Evolutionary conservation across 2,797 vertebrate genomes (phyloP), one percentile per base, ranked within the genome.

Genomic region (Limnodromus scolopaceus): DNA sequence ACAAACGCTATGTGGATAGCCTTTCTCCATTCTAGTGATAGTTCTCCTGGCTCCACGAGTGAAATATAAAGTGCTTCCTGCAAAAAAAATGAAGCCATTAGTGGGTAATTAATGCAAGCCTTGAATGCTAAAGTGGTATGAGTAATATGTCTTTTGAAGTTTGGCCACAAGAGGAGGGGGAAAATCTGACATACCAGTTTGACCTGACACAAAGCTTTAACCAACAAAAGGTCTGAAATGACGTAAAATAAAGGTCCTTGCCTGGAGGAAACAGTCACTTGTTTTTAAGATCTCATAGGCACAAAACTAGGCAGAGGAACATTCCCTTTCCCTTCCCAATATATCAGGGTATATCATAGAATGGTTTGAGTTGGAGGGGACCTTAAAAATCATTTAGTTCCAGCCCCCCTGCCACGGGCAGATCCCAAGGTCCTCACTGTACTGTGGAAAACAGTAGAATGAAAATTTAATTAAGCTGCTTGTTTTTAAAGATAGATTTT

Each of bases 21-120:
- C 75, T 69, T 65, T 80, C 28, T 23, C 66, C 91, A 68, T 55
- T 70, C 78, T 4, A 13, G 68, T 6, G 57, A 87, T 22, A 34
- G 87, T 43, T 49, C 82, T 95, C 19, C 77, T 91, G 94, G 84
- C 91, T 92, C 79, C 68, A 34, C 24, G 32, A 75, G 49, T 61
- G 38, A 87, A 89, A 87, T 32, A 68, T 16, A 85, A 89, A 97
- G 72, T 54, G 64, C 64, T 93, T 93, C 89, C 81, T 91, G 75
- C 18, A 46, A 84, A 92, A 92, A 58, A 76, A 63, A 68, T 46
- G 45, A 87, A 68, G 71, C 81, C 68, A 78, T 96, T 96, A 91
- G 68, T 83, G 61, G 49, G 79, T 91, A 94, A 96, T 94, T 95
- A 97, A 94, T 65, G 64, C 75, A 81, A 92, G 81, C 25, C 78